Evolutionary conservation across 2,797 vertebrate species (phyloP).

Genomic region (Pempheris klunzingeri): DNA sequence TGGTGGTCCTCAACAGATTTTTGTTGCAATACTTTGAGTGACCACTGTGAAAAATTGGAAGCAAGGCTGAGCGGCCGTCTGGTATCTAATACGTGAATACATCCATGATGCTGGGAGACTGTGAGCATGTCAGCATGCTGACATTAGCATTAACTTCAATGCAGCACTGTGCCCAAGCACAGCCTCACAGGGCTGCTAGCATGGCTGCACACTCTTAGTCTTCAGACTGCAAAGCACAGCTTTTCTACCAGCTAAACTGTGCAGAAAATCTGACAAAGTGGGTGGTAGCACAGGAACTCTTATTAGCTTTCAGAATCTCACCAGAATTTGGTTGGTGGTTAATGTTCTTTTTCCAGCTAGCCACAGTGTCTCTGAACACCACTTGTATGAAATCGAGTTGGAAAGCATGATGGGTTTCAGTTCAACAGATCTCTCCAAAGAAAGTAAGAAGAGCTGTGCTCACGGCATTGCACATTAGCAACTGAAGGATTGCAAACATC

Average conservation of each 20-base stretch:
- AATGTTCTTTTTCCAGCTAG: constrained; percentile 50
- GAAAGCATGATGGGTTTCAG: constrained; percentile 59
- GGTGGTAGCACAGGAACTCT: constrained; percentile 49
- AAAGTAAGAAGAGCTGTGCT: constrained; percentile 37
- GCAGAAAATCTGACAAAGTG: constrained; percentile 41
- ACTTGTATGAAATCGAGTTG: constrained; percentile 39
- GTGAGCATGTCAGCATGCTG: background rate
- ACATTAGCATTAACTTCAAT: background rate
- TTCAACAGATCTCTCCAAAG: constrained; percentile 54
- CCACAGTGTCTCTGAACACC: constrained; percentile 55
- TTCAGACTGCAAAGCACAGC: background rate
- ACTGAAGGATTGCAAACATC: constrained; percentile 46
- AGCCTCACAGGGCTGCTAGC: background rate
- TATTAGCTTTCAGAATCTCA: constrained; percentile 45
- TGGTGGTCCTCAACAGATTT: no score
- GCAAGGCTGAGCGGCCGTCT: no score
- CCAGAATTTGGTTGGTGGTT: constrained; percentile 49
- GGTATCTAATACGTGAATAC: no score
- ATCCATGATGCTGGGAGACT: no score
- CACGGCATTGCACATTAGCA: constrained; percentile 22
- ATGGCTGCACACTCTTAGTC: background rate
- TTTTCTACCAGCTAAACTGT: constrained; percentile 19
- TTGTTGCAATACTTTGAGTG: no score
- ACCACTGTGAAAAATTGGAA: no score
- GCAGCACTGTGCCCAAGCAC: background rate